Base-by-base conservation (phyloP, 2,113 vertebrate species). In the Odocoileus hemionus region DNA sequence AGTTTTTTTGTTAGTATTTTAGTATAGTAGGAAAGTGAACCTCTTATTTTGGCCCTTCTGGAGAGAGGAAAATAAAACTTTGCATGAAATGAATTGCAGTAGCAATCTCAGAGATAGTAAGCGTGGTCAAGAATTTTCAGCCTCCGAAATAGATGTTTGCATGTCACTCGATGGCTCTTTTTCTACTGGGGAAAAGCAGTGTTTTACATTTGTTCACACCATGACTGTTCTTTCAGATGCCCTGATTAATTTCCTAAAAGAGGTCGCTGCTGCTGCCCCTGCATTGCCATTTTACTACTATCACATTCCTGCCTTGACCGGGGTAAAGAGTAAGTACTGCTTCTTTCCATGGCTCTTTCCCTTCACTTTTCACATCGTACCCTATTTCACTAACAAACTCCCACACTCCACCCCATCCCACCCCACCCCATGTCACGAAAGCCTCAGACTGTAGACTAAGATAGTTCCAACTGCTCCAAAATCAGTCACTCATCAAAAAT, bases 201-300 rank as follows among this genome's bases (percentile, higher is more conserved):
- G 28, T 39, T 55, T 85, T 45, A 21, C 3, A 21, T 21, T 19
- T 43, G 45, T 12, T 93, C 39, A 25, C 23, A 13, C 33, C 3
- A 4, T n/a, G 16, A 17, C 28, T 96, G 6, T 96, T 92, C 52
- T 98, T 98, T 76, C 98, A 99, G 99, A 98, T 60, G 98, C 95
- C n/a, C 96, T 99, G 97, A 98, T 98, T 95, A 95, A 57, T 60
- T 99, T 99, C 97, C 98, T 99, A 17, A 97, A 98, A 97, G 99
- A 99, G 85, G 99, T 99, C 78, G 99, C 99, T 1, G 97, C 98
- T 12, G 98, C 98, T 21, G 99, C 99, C 47, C 99, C 99, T 14
- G 61, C 30, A 0, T 50, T 99, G 91, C 99, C 99, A 0, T 99
- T 99, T 98, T 99, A 99, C 97, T 99, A 99, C 97, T 99, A 99